Conservation (phyloP, 2,113 vertebrate species). For the Speoplatyrhinus poulsoni region DNA sequence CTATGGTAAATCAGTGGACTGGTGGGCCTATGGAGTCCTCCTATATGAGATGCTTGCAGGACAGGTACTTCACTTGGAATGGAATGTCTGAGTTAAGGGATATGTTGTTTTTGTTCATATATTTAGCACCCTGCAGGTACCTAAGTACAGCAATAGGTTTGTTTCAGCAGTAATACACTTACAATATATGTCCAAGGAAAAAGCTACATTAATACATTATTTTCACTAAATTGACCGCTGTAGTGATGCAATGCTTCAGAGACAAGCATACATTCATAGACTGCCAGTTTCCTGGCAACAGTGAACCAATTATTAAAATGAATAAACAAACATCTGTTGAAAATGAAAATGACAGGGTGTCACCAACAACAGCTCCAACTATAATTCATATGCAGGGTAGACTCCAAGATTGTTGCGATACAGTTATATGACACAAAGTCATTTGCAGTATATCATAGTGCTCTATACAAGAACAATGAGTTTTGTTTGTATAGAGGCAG, state of each 20-base stretch:
- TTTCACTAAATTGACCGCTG: neutral
- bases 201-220: neutral
- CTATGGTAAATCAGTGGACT: constrained; percentile 95
- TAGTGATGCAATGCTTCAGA: neutral
- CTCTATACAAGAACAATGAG: no score
- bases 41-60: constrained; percentile 97
- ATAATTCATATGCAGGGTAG: no score
- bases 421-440: no score
- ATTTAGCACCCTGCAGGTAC: neutral
- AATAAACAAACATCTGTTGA: no score
- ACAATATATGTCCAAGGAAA: no score
- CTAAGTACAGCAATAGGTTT: no score
- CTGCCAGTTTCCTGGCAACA: constrained; percentile 40
- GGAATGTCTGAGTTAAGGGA: neutral
- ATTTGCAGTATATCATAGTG: no score
- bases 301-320: neutral
- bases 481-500: no score
- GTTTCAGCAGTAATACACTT: neutral
- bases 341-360: no score
- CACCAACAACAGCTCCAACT: no score
- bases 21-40: constrained; percentile 97
- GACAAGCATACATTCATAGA: neutral
- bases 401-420: no score
- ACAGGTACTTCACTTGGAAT: constrained; percentile 79
- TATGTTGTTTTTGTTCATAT: neutral